A percentile compares a stretch with the other conserved stretches of the same genome.
phyloP scores from a whole-genome alignment of 1,140 invertebrate species.

The Epicauta chinensis region DNA sequence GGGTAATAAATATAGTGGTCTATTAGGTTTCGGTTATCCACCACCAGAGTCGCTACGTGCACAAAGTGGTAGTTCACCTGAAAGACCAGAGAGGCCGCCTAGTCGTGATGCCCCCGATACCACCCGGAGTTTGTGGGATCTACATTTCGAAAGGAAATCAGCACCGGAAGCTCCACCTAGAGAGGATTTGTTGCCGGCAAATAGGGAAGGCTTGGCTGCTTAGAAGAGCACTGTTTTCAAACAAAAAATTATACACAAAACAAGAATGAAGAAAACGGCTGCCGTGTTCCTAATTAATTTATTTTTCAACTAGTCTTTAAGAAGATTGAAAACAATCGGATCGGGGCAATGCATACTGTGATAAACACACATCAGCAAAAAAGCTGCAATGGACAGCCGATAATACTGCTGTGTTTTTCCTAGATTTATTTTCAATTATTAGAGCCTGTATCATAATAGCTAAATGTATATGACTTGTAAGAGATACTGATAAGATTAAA shows the following conservation, averaged over 20 bases:
- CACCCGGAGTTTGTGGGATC: slow-evolving; percentile 42
- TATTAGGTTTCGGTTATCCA: slow-evolving; percentile 51
- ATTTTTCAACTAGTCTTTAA: slow-evolving; percentile 31
- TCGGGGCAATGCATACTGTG: slow-evolving; percentile 44
- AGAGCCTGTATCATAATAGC: slow-evolving; percentile 30
- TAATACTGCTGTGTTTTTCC: slow-evolving; percentile 33
- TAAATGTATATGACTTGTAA: slow-evolving; percentile 26
- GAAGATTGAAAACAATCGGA: slow-evolving; percentile 29
- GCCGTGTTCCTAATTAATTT: slow-evolving; percentile 32
- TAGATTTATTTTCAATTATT: slow-evolving; percentile 26
- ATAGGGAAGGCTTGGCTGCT: slow-evolving; percentile 48
- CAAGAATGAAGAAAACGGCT: slow-evolving; percentile 30
- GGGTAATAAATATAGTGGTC: slow-evolving; percentile 48
- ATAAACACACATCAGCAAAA: slow-evolving; percentile 37
- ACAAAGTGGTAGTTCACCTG: slow-evolving; percentile 38
- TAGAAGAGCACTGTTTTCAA: slow-evolving; percentile 8
- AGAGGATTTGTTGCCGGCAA: slow-evolving; percentile 41
- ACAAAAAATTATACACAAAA: no score
- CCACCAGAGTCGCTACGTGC: slow-evolving; percentile 40
- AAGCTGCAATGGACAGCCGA: slow-evolving; percentile 31
- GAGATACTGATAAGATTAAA: no score
- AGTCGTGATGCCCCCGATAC: slow-evolving; percentile 41
- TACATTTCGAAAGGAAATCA: slow-evolving; percentile 42
- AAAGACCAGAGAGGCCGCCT: slow-evolving; percentile 31
- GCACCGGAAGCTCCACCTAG: slow-evolving; percentile 40